phyloP scores from a whole-genome alignment of 2,797 vertebrate species.

The Neopelma chrysocephalum region DNA sequence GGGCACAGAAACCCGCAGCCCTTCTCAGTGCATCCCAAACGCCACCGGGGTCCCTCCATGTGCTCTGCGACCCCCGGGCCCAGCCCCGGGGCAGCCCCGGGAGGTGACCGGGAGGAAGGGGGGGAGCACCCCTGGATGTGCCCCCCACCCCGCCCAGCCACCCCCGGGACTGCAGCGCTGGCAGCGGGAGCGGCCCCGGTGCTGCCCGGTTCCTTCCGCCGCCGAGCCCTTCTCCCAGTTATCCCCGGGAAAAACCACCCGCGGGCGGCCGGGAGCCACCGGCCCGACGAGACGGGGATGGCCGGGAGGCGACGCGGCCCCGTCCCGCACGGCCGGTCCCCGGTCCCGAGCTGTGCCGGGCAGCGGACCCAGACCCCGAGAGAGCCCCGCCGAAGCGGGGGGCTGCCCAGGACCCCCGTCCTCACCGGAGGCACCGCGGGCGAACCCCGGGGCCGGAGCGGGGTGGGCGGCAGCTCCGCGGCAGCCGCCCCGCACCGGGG shows the following conservation, averaged over 20 bases:
- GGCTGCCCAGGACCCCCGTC: background rate
- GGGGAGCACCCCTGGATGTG: background rate
- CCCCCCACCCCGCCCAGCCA: background rate
- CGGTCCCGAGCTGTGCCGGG: fast-evolving
- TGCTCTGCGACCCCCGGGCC: fast-evolving
- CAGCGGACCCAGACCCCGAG: background rate
- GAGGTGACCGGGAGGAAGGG: no score
- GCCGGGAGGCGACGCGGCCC: background rate
- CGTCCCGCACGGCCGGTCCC: background rate
- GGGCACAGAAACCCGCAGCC: background rate
- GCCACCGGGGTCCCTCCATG: fast-evolving
- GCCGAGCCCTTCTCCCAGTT: background rate
- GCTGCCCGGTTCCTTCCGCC: background rate
- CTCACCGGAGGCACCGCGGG: background rate
- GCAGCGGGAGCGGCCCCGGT: background rate
- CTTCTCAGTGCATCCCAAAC: background rate
- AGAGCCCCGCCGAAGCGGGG: background rate
- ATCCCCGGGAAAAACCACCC: background rate
- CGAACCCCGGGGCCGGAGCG: background rate
- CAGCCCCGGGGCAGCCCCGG: fast-evolving
- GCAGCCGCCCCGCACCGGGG: background rate
- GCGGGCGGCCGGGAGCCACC: background rate
- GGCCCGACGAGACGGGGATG: fast-evolving
- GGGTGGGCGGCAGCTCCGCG: background rate
- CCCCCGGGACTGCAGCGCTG: background rate